Conservation (phyloP, 2,113 vertebrate species). For the Alces alces region DNA sequence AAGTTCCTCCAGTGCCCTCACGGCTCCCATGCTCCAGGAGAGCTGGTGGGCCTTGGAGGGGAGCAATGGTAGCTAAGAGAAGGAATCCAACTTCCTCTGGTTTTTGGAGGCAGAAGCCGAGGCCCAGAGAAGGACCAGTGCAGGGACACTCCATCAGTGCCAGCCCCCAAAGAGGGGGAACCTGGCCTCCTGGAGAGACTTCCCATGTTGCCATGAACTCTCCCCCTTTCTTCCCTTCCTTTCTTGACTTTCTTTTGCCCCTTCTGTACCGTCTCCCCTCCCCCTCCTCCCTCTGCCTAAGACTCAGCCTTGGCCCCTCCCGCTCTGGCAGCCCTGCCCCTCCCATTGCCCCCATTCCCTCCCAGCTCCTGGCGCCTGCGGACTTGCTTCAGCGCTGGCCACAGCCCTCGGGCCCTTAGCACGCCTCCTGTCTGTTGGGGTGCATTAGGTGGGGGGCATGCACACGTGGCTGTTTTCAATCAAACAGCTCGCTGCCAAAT, state of each 20-base stretch:
- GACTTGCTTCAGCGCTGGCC: neutral
- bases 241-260: neutral
- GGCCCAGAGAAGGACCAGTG: neutral
- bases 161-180: neutral
- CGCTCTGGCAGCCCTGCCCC: fast-evolving
- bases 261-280: neutral
- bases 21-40: neutral
- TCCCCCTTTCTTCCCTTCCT: neutral
- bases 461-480: neutral
- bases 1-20: neutral
- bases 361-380: neutral
- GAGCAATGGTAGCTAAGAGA: neutral
- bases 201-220: neutral
- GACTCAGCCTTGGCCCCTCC: neutral
- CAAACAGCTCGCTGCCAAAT: neutral
- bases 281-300: neutral
- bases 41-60: neutral
- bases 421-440: neutral
- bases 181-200: neutral
- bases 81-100: neutral
- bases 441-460: too few relatives aligned
- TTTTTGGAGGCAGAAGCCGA: neutral
- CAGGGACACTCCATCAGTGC: neutral
- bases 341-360: neutral
- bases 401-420: neutral